phyloP scores from a whole-genome alignment of 2,113 vertebrate genomes.

The zebrafish (Danio rerio) region GRCz12tu NC_133179.1:29096501-29097000 shows the following conservation, averaged over 20 bases:
- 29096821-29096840: slow-evolving; percentile 69
- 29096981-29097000: slow-evolving; percentile 50
- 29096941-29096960: slow-evolving; percentile 61
- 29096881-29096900: slow-evolving; percentile 78
- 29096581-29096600: slow-evolving; percentile 41
- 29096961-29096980: slow-evolving; percentile 57
- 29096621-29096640: slow-evolving; percentile 37
- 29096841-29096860: slow-evolving; percentile 80
- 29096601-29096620: slow-evolving; percentile 29
- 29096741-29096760: slow-evolving; percentile 65
- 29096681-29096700: slow-evolving; percentile 53
- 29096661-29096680: slow-evolving; percentile 18
- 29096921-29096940: slow-evolving; percentile 36
- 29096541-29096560: not conserved
- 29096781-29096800: slow-evolving; percentile 64
- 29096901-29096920: slow-evolving; percentile 72
- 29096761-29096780: slow-evolving; percentile 64
- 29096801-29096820: slow-evolving; percentile 72
- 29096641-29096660: slow-evolving; percentile 55
- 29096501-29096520: slow-evolving; percentile 31
- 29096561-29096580: slow-evolving; percentile 30
- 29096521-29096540: slow-evolving; percentile 14
- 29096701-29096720: slow-evolving; percentile 57
- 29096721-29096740: slow-evolving; percentile 53
- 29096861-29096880: slow-evolving; percentile 75